phyloP scores from a whole-genome alignment of 2,797 vertebrate genomes.

The Notolepis coatsorum region DNA sequence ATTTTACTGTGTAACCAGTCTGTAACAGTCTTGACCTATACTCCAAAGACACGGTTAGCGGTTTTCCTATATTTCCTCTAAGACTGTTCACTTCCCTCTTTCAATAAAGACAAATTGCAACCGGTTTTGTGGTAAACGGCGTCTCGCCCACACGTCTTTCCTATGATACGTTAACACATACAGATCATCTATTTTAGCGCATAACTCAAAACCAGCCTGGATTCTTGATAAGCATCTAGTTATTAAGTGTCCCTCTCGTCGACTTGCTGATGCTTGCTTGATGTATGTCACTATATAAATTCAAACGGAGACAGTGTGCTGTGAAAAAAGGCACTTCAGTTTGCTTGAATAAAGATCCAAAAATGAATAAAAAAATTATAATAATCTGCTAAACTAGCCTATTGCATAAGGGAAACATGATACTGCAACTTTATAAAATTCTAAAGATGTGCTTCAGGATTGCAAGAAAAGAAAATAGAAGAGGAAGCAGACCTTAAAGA shows the following conservation, averaged over 20 bases:
- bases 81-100: not conserved
- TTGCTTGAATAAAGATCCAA: conserved; percentile 12
- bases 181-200: conserved; percentile 20
- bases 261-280: not conserved
- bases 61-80: conserved; percentile 13
- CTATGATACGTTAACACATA: conserved; percentile 29
- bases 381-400: not conserved
- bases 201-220: not conserved
- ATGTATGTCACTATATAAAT: no score
- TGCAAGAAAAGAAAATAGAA: no score
- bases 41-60: conserved; percentile 14
- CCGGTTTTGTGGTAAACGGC: not conserved
- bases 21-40: not conserved
- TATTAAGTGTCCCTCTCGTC: conserved; percentile 8
- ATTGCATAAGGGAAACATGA: conserved; percentile 36
- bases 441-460: no score
- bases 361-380: conserved; percentile 20
- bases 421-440: conserved; percentile 13
- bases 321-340: conserved; percentile 1
- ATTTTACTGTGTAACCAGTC: not conserved
- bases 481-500: conserved; percentile 26
- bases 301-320: not conserved
- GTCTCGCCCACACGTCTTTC: conserved; percentile 20
- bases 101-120: conserved; percentile 7
- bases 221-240: conserved; percentile 16